Evolutionary conservation across 2,113 vertebrate species (phyloP).

Genomic region (Cyprinus carpio): DNA sequence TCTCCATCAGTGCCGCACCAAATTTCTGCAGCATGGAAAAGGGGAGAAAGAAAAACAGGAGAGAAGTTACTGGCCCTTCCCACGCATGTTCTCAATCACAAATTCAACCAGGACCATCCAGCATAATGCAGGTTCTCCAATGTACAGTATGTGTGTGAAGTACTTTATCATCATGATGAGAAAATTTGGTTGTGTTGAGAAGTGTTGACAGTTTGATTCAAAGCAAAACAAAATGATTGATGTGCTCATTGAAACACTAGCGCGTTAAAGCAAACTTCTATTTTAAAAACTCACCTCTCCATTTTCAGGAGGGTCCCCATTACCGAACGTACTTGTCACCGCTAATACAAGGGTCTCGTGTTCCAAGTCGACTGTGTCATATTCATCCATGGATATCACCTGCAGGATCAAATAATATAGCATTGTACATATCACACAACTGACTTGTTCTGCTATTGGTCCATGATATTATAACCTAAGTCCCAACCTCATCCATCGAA

Average conservation of each 20-base stretch:
- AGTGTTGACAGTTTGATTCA: constrained; percentile 20
- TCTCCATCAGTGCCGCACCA: constrained; percentile 92
- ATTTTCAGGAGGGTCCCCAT: constrained; percentile 94
- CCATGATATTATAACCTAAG: not conserved
- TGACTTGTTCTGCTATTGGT: not conserved
- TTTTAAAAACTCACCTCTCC: constrained; percentile 83
- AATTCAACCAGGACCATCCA: constrained; percentile 5
- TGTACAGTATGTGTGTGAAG: not conserved
- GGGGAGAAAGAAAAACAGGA: not conserved
- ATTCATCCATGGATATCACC: constrained; percentile 97
- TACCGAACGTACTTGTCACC: constrained; percentile 96
- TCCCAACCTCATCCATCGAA: not conserved
- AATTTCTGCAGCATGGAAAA: constrained; percentile 83
- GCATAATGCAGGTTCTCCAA: not conserved
- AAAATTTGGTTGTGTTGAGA: not conserved
- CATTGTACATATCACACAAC: not conserved
- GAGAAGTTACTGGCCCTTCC: constrained; percentile 26
- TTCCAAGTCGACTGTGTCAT: constrained; percentile 92
- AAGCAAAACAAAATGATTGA: not conserved
- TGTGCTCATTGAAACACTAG: not conserved
- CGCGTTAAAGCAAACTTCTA: not conserved
- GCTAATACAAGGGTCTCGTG: constrained; percentile 91
- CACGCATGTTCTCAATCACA: not conserved
- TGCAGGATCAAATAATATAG: constrained; percentile 53
- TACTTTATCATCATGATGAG: constrained; percentile 7